phyloP scores from a whole-genome alignment of 1,140 invertebrate species.

The Lepidurus packardi region DNA sequence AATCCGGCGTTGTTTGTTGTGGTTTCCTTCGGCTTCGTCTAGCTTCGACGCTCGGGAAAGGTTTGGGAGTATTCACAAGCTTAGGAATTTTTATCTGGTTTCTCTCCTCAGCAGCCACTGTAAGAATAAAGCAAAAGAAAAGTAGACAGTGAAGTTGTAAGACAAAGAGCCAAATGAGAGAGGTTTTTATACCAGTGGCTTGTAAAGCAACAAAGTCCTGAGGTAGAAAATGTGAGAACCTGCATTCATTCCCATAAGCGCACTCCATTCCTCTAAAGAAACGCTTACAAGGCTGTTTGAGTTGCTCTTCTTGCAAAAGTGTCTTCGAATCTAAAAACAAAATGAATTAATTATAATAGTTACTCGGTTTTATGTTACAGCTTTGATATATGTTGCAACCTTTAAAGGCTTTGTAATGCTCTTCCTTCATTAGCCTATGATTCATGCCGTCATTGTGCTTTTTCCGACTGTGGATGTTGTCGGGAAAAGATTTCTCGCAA shows the following conservation, averaged over 20 bases:
- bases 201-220: conserved; percentile 5
- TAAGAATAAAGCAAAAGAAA: not conserved
- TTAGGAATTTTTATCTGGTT: not conserved
- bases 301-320: not conserved
- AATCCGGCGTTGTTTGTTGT: not conserved
- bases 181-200: not conserved
- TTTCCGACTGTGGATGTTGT: not conserved
- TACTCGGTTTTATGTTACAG: not conserved
- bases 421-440: not conserved
- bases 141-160: not conserved
- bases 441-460: not conserved
- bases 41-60: not conserved
- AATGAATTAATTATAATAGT: not conserved
- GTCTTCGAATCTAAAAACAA: not conserved
- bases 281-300: not conserved
- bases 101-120: not conserved
- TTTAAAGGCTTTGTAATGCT: conserved; percentile 2
- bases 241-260: not conserved
- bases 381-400: not conserved
- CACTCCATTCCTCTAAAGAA: conserved; percentile 7
- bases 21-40: not conserved
- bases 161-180: not conserved
- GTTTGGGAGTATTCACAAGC: not conserved
- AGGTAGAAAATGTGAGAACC: not conserved
- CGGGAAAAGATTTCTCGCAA: not conserved